Conservation (phyloP, 2,888 invertebrate species). For the Nomada fabriciana region DNA sequence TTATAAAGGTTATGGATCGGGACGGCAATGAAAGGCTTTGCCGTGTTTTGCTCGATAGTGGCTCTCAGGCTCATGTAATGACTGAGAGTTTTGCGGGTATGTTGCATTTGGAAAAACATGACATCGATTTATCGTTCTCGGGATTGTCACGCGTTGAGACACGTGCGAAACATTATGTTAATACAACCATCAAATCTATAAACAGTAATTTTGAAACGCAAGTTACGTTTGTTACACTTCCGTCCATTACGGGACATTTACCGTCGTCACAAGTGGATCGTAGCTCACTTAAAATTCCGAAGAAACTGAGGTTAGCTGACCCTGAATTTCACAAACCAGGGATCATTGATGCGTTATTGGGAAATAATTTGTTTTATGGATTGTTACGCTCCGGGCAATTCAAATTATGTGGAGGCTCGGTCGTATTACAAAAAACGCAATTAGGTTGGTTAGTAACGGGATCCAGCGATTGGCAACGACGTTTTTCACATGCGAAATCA, state of each 20-base stretch:
- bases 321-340: slow-evolving; percentile 11
- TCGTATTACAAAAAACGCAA: slow-evolving; percentile 16
- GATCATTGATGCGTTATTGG: slow-evolving; percentile 22
- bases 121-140: neutral
- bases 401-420: neutral
- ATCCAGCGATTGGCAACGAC: too few species aligned
- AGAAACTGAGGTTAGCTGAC: slow-evolving; percentile 10
- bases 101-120: neutral
- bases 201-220: neutral
- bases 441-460: slow-evolving; percentile 25
- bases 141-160: slow-evolving; percentile 1
- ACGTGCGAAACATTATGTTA: neutral
- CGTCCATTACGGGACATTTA: neutral
- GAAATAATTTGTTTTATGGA: slow-evolving; percentile 1
- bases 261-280: neutral
- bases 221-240: slow-evolving; percentile 2
- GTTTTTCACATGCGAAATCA: too few species aligned
- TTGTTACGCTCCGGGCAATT: slow-evolving; percentile 8
- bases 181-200: neutral
- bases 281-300: neutral
- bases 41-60: slow-evolving; percentile 9
- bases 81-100: neutral
- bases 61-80: slow-evolving; percentile 13
- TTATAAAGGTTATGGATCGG: too few species aligned
- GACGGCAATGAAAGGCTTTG: neutral